These are phyloP conservation scores for Cotesia chilonis DNA, from an alignment of 1,140 invertebrate species.

Conservation along the genomic window DNA sequence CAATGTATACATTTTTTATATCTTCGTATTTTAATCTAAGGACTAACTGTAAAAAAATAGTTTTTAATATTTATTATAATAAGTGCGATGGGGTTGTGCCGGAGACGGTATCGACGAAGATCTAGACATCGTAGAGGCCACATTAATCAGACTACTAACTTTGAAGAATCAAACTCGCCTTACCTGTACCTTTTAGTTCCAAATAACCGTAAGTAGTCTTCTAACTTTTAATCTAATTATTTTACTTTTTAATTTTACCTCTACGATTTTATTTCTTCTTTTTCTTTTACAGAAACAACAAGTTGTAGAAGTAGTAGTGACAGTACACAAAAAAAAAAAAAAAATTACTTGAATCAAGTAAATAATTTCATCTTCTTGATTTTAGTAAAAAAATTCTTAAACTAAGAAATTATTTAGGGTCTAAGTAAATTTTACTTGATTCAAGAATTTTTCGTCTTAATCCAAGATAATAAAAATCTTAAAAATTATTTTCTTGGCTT, in stretches of 20 bases:
- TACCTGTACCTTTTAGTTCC: constrained; percentile 21
- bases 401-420: no score
- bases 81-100: constrained; percentile 23
- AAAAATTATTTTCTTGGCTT: no score
- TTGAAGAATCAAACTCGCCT: not conserved
- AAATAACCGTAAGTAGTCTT: constrained; percentile 18
- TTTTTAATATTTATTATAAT: not conserved
- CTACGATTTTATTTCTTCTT: not conserved
- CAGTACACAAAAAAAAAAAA: no score
- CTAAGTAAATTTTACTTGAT: no score
- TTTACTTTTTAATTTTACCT: not conserved
- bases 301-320: no score
- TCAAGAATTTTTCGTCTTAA: no score
- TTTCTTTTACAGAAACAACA: not conserved
- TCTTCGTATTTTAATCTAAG: no score
- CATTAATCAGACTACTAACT: not conserved
- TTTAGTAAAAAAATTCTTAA: no score
- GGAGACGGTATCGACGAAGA: constrained; percentile 17
- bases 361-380: no score
- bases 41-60: not conserved
- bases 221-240: constrained; percentile 2
- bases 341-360: no score
- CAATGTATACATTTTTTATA: not conserved
- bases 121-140: constrained; percentile 20
- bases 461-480: no score